Evolutionary conservation across 2,797 vertebrate species (phyloP).

Genomic region (Natrix natrix): DNA sequence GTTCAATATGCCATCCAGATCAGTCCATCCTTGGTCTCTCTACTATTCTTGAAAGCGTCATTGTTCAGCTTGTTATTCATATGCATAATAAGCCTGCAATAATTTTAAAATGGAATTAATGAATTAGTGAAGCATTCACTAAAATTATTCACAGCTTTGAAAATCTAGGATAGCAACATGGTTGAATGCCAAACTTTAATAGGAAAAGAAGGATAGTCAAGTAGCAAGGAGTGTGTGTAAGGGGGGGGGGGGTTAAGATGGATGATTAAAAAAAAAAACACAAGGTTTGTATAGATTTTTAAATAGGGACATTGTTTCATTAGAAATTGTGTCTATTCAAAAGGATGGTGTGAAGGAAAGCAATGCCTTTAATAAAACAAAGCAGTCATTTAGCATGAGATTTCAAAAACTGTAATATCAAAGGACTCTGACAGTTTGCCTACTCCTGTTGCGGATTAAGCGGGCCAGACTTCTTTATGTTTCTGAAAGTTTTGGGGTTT

Average conservation of each 20-base stretch:
- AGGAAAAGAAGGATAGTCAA: neutral
- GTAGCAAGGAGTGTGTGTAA: neutral
- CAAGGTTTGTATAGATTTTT: neutral
- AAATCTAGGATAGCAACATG: neutral
- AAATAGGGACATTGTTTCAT: neutral
- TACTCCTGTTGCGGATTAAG: neutral
- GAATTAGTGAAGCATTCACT: neutral
- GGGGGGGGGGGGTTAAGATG: fast-evolving
- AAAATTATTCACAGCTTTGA: neutral
- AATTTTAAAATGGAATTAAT: neutral
- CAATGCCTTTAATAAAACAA: neutral
- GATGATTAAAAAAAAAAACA: neutral
- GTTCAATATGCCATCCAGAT: neutral
- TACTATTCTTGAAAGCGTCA: neutral
- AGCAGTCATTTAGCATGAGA: neutral
- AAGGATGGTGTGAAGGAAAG: neutral
- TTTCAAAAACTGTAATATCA: neutral
- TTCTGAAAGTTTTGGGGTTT: neutral
- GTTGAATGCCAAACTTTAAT: neutral
- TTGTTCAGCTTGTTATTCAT: neutral
- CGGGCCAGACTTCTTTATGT: neutral
- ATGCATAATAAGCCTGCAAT: neutral
- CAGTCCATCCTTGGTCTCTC: neutral
- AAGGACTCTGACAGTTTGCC: neutral
- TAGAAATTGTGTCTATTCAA: neutral